These are phyloP conservation scores for Stomatorhinus walkeri DNA, from an alignment of 2,797 vertebrate genomes.

Conservation along the genomic window DNA sequence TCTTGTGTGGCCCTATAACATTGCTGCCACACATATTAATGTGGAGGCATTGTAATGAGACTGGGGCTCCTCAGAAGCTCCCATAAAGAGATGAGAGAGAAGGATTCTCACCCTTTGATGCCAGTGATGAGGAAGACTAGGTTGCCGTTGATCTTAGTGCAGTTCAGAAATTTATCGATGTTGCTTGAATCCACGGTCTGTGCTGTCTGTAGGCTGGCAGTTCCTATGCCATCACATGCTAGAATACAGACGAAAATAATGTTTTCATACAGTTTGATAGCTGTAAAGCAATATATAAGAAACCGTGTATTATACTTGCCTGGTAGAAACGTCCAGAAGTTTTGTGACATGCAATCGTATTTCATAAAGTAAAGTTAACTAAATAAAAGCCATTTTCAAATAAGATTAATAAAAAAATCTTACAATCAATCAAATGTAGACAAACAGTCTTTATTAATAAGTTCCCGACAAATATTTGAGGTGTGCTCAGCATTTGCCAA, in stretches of 20 bases:
- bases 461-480: neutral
- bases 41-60: neutral
- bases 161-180: conserved; percentile 96
- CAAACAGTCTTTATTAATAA: neutral
- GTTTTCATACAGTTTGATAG: neutral
- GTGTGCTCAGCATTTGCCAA: neutral
- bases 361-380: neutral
- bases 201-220: conserved; percentile 77
- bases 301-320: neutral
- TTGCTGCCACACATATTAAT: neutral
- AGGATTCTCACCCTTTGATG: conserved; percentile 83
- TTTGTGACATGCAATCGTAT: neutral
- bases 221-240: conserved; percentile 95
- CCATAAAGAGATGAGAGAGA: neutral
- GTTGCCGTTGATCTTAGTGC: conserved; percentile 98
- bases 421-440: neutral
- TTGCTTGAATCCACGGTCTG: conserved; percentile 97
- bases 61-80: neutral
- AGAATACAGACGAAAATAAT: conserved; percentile 27
- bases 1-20: neutral
- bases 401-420: neutral
- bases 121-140: conserved; percentile 96
- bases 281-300: neutral
- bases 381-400: neutral
- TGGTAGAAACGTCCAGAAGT: neutral